phyloP scores from a whole-genome alignment of 2,888 invertebrate species.

The Polietes domitor region DNA sequence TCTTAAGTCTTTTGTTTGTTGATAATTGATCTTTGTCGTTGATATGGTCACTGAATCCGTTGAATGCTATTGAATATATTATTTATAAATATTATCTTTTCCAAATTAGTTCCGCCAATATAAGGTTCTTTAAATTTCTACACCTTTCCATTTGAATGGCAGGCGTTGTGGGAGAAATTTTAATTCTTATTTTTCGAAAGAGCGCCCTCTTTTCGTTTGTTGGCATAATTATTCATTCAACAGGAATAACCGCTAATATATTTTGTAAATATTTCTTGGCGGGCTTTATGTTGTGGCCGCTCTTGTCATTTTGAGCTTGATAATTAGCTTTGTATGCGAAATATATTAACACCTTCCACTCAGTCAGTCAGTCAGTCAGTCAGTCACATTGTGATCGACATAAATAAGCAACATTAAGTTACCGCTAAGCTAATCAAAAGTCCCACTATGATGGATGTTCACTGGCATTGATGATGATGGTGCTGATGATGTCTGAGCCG shows the following conservation, averaged over 20 bases:
- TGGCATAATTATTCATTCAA: background rate
- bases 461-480: too few relatives aligned
- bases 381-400: background rate
- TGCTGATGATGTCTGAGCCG: background rate
- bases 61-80: too few relatives aligned
- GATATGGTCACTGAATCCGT: too few relatives aligned
- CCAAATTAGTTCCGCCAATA: background rate
- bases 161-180: background rate
- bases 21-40: too few relatives aligned
- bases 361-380: too few relatives aligned
- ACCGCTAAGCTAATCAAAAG: slow-evolving; percentile 60
- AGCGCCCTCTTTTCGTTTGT: background rate
- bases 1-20: too few relatives aligned
- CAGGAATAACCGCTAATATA: background rate
- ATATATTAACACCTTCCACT: background rate
- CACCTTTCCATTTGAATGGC: background rate
- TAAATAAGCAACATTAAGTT: slow-evolving; percentile 45
- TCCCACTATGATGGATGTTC: slow-evolving; percentile 43
- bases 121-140: background rate
- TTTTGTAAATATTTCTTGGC: background rate
- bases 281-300: background rate
- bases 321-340: slow-evolving; percentile 9
- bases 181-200: background rate
- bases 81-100: background rate
- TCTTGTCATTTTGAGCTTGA: background rate